Percentiles rank a stretch among this genome's conserved stretches.
Conservation (phyloP, 2,113 vertebrate species). For the Riparia riparia region DNA sequence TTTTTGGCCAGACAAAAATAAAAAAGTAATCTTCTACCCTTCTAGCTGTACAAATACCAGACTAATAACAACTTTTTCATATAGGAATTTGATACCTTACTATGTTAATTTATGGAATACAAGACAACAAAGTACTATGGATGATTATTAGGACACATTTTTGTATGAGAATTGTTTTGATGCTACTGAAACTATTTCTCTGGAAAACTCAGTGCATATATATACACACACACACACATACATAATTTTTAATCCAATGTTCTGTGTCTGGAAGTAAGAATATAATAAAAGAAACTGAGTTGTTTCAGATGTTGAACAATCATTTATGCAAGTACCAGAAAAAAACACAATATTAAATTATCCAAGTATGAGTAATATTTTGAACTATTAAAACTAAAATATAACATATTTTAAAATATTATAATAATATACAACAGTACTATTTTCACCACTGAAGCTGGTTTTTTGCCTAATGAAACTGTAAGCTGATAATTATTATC, state of each 20-base stretch:
- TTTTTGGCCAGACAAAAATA: neutral
- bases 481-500: neutral
- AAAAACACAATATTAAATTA: accelerated
- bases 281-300: neutral
- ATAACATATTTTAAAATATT: neutral
- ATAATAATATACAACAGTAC: neutral
- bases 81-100: neutral
- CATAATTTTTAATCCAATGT: neutral
- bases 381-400: neutral
- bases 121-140: neutral
- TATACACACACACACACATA: accelerated
- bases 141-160: neutral
- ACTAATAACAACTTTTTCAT: neutral
- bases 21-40: neutral
- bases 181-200: neutral
- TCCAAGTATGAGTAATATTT: neutral
- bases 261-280: accelerated
- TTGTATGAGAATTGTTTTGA: neutral
- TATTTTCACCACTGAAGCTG: neutral
- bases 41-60: neutral
- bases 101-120: neutral
- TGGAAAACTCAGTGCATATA: neutral
- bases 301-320: neutral
- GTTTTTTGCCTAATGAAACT: neutral
- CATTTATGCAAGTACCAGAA: neutral